Evolutionary conservation across 2,113 vertebrate genomes (phyloP).

Genomic region (Pagrus major): DNA sequence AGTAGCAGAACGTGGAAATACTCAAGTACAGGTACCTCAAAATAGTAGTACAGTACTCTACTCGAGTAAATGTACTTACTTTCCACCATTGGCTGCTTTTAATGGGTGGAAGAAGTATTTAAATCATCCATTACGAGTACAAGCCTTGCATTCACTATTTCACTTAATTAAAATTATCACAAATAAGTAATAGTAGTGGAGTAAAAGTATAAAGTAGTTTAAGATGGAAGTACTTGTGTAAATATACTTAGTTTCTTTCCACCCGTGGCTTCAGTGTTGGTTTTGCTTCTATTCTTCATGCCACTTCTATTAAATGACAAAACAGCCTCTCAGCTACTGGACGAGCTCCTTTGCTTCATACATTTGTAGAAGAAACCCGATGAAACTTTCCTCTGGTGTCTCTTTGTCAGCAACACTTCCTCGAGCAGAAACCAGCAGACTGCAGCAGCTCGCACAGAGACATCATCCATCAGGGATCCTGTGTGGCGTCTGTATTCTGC

Average conservation of each 20-base stretch:
- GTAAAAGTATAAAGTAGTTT: not conserved
- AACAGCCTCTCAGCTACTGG: not conserved
- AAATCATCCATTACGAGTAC: too few species aligned
- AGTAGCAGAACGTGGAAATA: too few species aligned
- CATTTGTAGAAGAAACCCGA: not conserved
- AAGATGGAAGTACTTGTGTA: not conserved
- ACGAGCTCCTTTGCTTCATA: not conserved
- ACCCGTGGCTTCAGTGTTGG: not conserved
- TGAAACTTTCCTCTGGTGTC: too few species aligned
- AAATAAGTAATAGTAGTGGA: not conserved
- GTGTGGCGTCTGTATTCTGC: constrained; percentile 40
- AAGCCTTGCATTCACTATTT: too few species aligned
- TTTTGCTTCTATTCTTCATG: too few species aligned
- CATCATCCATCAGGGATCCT: not conserved
- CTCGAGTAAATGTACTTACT: too few species aligned
- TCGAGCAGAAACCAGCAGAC: not conserved
- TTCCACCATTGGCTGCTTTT: too few species aligned
- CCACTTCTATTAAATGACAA: not conserved
- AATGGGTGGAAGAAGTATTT: too few species aligned
- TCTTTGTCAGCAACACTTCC: too few species aligned
- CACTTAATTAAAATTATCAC: not conserved
- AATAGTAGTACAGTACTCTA: too few species aligned
- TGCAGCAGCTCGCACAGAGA: not conserved
- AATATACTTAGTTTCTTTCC: not conserved
- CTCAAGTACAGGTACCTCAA: too few species aligned